Base-by-base conservation (phyloP, 1,140 invertebrate genomes). In the Hyles euphorbiae region DNA sequence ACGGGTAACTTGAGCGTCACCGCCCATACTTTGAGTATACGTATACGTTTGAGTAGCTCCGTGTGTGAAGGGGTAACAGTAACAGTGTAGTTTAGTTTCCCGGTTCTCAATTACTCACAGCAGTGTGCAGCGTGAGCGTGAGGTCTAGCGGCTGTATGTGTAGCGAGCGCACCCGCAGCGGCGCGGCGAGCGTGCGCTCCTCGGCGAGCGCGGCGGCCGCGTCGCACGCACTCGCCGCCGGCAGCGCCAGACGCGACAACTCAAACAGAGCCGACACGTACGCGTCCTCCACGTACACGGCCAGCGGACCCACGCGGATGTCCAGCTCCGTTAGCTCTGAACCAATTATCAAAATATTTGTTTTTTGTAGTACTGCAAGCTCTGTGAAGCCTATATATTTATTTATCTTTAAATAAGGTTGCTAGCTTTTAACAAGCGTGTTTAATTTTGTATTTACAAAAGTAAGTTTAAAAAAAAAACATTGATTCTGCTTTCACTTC, bases 221-320 rank as follows among this genome's bases (percentile, higher is more conserved):
- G 7, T 52, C 54, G 1, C n/a, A n/a, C 5, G 40, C 4, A 10
- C 11, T 9, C 8, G 72, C 52, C 0, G 68, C 6, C 11, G 57
- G 47, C 43, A 51, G 5, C 43, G 67, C 56, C 22, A 78, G 36
- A 8, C 67, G 70, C 10, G 52, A 69, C 43, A 84, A 55, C 5
- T 67, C 64, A 10, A 70, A 61, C 3, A 76, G 59, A 1, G 75
- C 70, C 3, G 53, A 66, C 45, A 87, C 70, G 57, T 74, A 83
- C 9, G 74, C 79, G 61, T 87, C 83, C 54, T 87, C 83, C 4
- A 87, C 51, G 62, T 84, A 87, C 22, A 87, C 56, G 1, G 77
- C 74, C 7, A 87, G 60, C 0, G 80, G 76, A 1, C 83, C 82
- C 33, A 78, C 33, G 0, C 63, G 55, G 0, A 82, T 3, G 6